Evolutionary conservation across 2,888 invertebrate genomes (phyloP).

Genomic region (Smittia sp.): DNA sequence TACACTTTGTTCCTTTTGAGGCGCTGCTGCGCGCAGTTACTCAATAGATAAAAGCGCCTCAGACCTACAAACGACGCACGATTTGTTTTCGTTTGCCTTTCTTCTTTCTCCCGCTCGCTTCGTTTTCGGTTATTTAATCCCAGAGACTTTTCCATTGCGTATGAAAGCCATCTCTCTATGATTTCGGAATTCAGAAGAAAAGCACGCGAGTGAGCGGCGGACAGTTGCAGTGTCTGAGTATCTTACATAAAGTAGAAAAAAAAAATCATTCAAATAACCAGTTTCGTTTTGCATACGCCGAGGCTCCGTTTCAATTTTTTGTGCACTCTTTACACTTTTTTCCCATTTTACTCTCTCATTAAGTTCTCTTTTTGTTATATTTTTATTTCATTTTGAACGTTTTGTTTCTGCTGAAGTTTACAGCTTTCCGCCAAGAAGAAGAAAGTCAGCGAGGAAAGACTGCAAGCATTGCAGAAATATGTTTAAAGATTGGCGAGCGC

Average conservation of each 20-base stretch:
- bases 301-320: slow-evolving; percentile 5
- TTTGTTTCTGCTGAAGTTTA: not conserved
- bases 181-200: not conserved
- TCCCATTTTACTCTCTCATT: slow-evolving; percentile 8
- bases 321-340: not conserved
- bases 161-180: slow-evolving; percentile 8
- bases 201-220: not conserved
- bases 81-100: not conserved
- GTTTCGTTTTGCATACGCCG: slow-evolving; percentile 9
- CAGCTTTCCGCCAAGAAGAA: not conserved
- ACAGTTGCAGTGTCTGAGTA: not conserved
- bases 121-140: slow-evolving; percentile 4
- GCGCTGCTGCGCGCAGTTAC: not conserved
- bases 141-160: slow-evolving; percentile 1
- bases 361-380: not conserved
- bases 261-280: slow-evolving; percentile 6
- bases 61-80: slow-evolving; percentile 3
- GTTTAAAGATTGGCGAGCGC: not conserved
- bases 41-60: slow-evolving; percentile 8
- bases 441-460: not conserved
- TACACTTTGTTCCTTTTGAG: not conserved
- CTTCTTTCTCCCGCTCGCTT: not conserved
- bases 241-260: not conserved
- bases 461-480: not conserved
- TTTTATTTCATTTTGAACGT: not conserved